Base-by-base conservation (phyloP, 1,140 invertebrate species). In the Charaxes varanes region DNA sequence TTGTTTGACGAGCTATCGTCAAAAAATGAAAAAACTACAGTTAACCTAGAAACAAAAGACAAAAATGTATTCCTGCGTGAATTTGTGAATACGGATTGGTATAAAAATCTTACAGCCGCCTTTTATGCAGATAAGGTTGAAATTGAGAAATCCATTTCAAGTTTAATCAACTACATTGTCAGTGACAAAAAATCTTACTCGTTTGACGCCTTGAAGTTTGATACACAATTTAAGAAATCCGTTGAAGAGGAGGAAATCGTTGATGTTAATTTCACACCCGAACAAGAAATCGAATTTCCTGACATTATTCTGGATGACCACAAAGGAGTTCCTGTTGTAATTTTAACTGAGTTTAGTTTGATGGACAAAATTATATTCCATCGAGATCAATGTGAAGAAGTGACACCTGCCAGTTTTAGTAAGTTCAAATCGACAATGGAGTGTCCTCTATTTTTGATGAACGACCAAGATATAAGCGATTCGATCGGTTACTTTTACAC, bases 401-500 rank as follows among this genome's bases (percentile, higher is more conserved):
- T 51, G 16, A 24, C 34, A 22, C 46, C 54, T 7, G 52, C 50
- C 4, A 56, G 54, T 43, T 62, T 62, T 26, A 52, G 18, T 17
- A 62, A 58, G 26, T 62, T 63, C 13, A 59, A 63, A 45, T 26
- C 52, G 5, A 22, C 40, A 6, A 56, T 56, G 41, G 60, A 60
- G 5, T 62, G 59, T 40, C 59, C 59, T 1, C 41, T 62, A 14
- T 60, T 56, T 47, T 46, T 63, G 14, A 0, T 49, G 10, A 53
- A 54, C 8, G 48, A 62, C 28, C 6, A 26, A 14, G 54, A 62
- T 35, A 19, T 57, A 1, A 52, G 41, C 26, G 43, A 50, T 0
- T n/a, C n/a, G n/a, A n/a, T n/a, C n/a, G n/a, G 53, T 17, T 61
- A 51, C 31, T 61, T 61, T 41, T 61, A 61, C 22, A 61, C 59